Conservation (phyloP, 2,113 vertebrate species). For the Saccopteryx leptura region DNA sequence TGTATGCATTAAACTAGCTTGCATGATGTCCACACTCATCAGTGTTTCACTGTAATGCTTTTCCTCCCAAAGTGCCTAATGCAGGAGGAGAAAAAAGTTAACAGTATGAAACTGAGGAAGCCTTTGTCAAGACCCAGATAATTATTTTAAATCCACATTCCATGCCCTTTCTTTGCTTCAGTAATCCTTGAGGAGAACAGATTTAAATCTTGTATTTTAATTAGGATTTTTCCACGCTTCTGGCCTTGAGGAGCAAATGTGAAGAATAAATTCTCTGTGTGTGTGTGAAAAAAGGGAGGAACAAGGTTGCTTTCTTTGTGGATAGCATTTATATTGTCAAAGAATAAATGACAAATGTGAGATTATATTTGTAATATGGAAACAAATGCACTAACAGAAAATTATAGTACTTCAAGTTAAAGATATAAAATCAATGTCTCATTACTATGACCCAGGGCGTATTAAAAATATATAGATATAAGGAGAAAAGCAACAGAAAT, state of each 20-base stretch:
- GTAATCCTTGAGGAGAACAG: constrained; percentile 81
- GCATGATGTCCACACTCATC: constrained; percentile 83
- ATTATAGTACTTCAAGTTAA: not conserved
- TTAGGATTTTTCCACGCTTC: constrained; percentile 84
- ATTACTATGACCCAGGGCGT: not conserved
- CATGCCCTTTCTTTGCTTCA: constrained; percentile 78
- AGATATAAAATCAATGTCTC: not conserved
- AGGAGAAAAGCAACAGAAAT: not conserved
- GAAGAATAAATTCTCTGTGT: constrained; percentile 70
- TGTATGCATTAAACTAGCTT: constrained; percentile 83
- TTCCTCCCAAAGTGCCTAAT: constrained; percentile 77
- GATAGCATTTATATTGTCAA: constrained; percentile 74
- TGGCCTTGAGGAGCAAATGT: constrained; percentile 75
- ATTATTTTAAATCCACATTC: constrained; percentile 81
- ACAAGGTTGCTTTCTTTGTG: constrained; percentile 61
- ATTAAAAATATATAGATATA: not conserved
- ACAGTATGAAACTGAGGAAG: constrained; percentile 77
- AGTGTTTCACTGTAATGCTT: constrained; percentile 80
- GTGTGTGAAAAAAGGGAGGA: constrained; percentile 70
- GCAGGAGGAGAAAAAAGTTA: constrained; percentile 82
- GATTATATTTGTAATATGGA: constrained; percentile 67
- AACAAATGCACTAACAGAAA: constrained; percentile 29
- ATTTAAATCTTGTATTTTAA: constrained; percentile 85
- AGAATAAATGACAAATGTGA: constrained; percentile 73
- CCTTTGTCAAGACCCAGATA: constrained; percentile 78